These are phyloP conservation scores for Timandra comae DNA, from an alignment of 2,888 invertebrate species.

Conservation along the genomic window DNA sequence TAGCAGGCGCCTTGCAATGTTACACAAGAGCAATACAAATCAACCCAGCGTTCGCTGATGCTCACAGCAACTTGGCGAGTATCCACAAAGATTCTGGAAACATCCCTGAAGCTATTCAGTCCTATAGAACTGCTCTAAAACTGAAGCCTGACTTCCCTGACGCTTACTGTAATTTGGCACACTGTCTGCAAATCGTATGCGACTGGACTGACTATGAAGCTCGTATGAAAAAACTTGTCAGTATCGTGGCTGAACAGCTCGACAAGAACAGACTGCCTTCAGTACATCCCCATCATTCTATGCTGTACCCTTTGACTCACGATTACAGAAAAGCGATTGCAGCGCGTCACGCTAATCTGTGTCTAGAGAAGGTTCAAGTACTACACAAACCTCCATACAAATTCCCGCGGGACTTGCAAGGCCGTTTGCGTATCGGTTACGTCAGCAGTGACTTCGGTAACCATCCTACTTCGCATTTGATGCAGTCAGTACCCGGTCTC, in stretches of 20 bases:
- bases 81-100: conserved; percentile 99
- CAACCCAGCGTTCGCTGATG: conserved; percentile 99
- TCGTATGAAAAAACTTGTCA: conserved; percentile 96
- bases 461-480: conserved; percentile 99
- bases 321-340: conserved; percentile 98
- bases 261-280: conserved; percentile 98
- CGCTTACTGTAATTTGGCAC: conserved; percentile 99
- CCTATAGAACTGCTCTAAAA: conserved; percentile 97
- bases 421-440: conserved; percentile 94
- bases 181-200: conserved; percentile 99
- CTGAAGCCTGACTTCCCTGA: conserved; percentile 99
- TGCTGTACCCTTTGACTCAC: conserved; percentile 98
- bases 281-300: conserved; percentile 99
- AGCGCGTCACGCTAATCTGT: conserved; percentile 96
- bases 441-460: conserved; percentile 99
- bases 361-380: conserved; percentile 97
- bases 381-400: conserved; percentile 93
- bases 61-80: conserved; percentile 98
- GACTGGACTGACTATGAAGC: conserved; percentile 99
- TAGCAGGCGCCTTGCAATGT: conserved; percentile 97
- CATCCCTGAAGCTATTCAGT: conserved; percentile 98
- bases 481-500: conserved; percentile 98
- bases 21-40: conserved; percentile 99
- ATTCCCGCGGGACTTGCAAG: conserved; percentile 82
- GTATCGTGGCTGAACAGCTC: conserved; percentile 97